phyloP scores from a whole-genome alignment of 2,888 invertebrate species.

The Agriopis leucophaearia region DNA sequence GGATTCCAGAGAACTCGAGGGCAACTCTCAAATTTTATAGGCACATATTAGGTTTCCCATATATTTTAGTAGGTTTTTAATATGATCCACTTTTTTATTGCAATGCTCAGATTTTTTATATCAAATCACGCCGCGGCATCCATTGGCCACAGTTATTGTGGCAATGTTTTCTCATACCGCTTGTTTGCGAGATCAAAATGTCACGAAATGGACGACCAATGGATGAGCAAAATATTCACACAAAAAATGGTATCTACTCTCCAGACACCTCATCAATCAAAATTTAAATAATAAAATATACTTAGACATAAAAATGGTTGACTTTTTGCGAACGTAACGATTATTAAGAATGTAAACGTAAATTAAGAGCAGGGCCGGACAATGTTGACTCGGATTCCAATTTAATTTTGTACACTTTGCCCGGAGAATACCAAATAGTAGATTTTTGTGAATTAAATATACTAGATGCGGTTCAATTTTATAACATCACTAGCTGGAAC shows the following conservation, averaged over 20 bases:
- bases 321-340: constrained; percentile 41
- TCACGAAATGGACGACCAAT: no score
- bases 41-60: no score
- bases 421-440: constrained; percentile 65
- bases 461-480: constrained; percentile 46
- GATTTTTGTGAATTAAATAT: constrained; percentile 33
- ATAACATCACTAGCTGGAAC: not conserved
- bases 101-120: no score
- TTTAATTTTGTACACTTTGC: constrained; percentile 71
- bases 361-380: constrained; percentile 59
- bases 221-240: not conserved
- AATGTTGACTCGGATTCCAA: constrained; percentile 69
- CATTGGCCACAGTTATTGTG: no score
- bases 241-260: not conserved
- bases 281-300: constrained; percentile 11
- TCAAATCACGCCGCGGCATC: no score
- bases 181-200: no score
- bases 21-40: no score
- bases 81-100: no score
- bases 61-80: no score
- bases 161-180: no score
- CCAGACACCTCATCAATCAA: constrained; percentile 13
- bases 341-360: constrained; percentile 69
- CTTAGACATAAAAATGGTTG: constrained; percentile 24
- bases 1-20: no score